A percentile compares a stretch with the other conserved stretches of the same genome.
These are phyloP conservation scores for Aplysia californica DNA, from an alignment of 1,140 invertebrate species.

Conservation along the genomic window DNA sequence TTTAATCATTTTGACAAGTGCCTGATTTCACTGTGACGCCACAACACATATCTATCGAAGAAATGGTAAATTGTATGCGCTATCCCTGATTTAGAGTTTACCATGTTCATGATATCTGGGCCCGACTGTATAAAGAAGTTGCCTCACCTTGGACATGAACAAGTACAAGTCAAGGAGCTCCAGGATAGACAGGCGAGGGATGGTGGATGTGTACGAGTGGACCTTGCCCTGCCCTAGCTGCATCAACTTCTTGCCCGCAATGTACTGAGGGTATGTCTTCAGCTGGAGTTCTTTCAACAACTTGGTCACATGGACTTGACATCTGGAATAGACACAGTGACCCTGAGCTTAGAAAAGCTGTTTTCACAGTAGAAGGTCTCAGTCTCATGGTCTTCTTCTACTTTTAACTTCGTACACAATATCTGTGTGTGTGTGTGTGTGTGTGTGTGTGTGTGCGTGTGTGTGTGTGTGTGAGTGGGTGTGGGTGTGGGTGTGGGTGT, in stretches of 20 bases:
- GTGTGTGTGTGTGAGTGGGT: no score
- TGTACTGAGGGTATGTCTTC: slow-evolving; percentile 60
- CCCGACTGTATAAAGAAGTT: no score
- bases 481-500: no score
- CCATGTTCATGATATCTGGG: no score
- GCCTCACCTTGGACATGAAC: slow-evolving; percentile 50
- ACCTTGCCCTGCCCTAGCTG: slow-evolving; percentile 55
- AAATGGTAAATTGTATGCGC: no score
- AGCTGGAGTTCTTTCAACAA: slow-evolving; percentile 60
- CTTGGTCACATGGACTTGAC: slow-evolving; percentile 59
- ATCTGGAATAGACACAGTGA: slow-evolving; percentile 42
- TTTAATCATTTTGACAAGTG: no score
- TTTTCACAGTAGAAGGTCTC: not conserved
- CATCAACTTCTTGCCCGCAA: slow-evolving; percentile 62
- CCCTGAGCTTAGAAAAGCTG: not conserved
- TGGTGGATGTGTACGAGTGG: slow-evolving; percentile 53
- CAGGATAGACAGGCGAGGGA: slow-evolving; percentile 62
- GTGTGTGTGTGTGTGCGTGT: not conserved
- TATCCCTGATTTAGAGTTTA: no score
- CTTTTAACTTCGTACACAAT: not conserved
- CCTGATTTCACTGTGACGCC: no score
- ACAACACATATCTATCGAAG: no score
- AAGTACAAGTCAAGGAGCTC: slow-evolving; percentile 63
- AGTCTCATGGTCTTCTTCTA: not conserved
- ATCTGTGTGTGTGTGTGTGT: not conserved